Evolutionary conservation across 2,113 vertebrate species (phyloP), one percentile per base, ranked within the genome.

Genomic region (Falcunculus frontatus): DNA sequence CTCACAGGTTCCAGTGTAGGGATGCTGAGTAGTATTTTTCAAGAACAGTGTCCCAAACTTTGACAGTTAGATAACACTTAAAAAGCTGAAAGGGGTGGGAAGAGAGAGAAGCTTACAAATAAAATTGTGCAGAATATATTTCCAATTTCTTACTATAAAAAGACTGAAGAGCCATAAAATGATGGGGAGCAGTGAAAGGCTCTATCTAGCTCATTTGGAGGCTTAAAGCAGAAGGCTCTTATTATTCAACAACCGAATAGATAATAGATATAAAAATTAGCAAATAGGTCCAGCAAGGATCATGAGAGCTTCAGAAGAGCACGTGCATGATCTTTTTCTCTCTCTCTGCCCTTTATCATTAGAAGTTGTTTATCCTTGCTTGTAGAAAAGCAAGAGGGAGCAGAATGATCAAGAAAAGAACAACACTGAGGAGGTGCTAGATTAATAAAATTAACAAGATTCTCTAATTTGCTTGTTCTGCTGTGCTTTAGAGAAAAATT

Each of bases 271-370:
- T 3, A 41, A 84, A 87, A 79, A 75, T 39, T 33, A 85, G 23
- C 46, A 79, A 83, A 53, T 76, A 16, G 10, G 17, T 85, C 19
- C 8, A 5, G 33, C 16, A 73, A 73, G 59, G 16, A 21, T 37
- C 10, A 4, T 37, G 63, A 73, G 16, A 85, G 13, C 21, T 76
- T 72, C 42, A 35, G 37, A 68, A 81, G 35, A 37, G 22, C 0
- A 0, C 1, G 0, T 4, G 12, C 11, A 10, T 56, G 35, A 46
- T 37, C 6, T 67, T 77, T 74, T 32, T 5, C 37, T 35, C 33
- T 77, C 19, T 67, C 13, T 79, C n/a, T 68, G 29, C 37, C 44
- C 41, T 64, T 64, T 23, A 17, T 19, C 12, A 25, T 46, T 10
- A 69, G 16, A 76, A 53, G 17, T 16, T 81, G 12, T 80, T 78